These are phyloP conservation scores for Cherax quadricarinatus DNA, from an alignment of 1,140 invertebrate species.

Conservation along the genomic window DNA sequence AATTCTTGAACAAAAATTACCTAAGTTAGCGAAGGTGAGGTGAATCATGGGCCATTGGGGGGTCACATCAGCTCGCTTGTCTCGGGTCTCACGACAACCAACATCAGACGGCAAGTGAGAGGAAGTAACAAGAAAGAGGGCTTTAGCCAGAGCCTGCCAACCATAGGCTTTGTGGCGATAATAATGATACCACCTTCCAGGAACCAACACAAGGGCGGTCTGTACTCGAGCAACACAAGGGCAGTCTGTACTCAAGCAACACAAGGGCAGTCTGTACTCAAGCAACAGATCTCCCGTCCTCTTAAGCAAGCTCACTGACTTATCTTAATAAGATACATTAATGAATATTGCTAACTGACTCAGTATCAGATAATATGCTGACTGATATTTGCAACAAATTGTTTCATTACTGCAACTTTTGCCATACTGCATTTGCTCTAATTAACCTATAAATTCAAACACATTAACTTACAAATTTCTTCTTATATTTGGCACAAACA, in stretches of 20 bases:
- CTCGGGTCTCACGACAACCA: constrained; percentile 64
- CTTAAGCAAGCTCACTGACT: neutral
- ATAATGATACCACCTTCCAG: constrained; percentile 42
- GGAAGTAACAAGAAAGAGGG: constrained; percentile 66
- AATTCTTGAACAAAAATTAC: constrained; percentile 63
- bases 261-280: neutral
- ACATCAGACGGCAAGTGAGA: constrained; percentile 68
- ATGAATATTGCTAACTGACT: neutral
- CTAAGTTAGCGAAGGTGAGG: constrained; percentile 65
- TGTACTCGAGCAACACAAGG: too few species aligned
- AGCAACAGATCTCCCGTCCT: neutral
- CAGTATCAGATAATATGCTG: too few species aligned
- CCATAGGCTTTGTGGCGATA: constrained; percentile 38
- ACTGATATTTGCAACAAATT: too few species aligned
- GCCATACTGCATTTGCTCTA: too few species aligned
- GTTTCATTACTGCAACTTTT: too few species aligned
- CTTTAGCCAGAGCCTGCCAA: constrained; percentile 66
- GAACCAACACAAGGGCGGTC: neutral
- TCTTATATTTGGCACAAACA: too few species aligned
- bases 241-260: neutral
- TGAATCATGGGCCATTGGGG: constrained; percentile 65
- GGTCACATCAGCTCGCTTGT: constrained; percentile 66
- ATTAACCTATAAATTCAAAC: too few species aligned
- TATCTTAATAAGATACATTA: neutral
- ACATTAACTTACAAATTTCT: too few species aligned